Percentiles rank a stretch among this genome's conserved stretches.
Evolutionary conservation across 2,113 vertebrate genomes (phyloP).

Genomic region (Plotosus lineatus): DNA sequence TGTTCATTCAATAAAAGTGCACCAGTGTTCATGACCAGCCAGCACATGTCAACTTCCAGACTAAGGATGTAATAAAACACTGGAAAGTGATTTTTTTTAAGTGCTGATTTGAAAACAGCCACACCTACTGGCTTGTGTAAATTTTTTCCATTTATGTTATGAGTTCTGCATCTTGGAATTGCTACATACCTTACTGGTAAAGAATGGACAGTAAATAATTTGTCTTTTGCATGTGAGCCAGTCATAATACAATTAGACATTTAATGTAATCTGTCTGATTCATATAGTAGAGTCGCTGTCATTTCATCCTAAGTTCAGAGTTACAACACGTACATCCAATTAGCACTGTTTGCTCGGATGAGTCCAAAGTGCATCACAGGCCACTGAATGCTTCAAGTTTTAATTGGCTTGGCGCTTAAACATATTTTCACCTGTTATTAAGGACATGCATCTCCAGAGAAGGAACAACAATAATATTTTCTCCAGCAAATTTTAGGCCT

Average conservation of each 20-base stretch:
- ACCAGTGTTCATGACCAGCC: conserved; percentile 25
- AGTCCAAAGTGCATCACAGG: conserved; percentile 26
- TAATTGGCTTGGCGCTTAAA: conserved; percentile 51
- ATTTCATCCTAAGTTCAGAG: not conserved
- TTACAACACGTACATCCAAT: conserved; percentile 23
- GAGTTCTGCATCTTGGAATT: not conserved
- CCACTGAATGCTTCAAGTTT: conserved; percentile 42
- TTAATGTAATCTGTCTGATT: conserved; percentile 5
- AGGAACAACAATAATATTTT: conserved; percentile 40
- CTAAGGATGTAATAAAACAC: conserved; percentile 41
- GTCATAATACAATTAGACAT: not conserved
- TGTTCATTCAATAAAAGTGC: conserved; percentile 61
- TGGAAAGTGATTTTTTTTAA: conserved; percentile 14
- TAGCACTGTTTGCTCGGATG: conserved; percentile 32
- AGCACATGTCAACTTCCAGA: conserved; percentile 22
- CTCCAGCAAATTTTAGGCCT: not conserved
- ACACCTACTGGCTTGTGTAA: not conserved
- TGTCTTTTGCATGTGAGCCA: not conserved
- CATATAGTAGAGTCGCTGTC: not conserved
- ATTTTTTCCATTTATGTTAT: not conserved
- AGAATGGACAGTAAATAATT: not conserved
- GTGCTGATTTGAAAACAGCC: conserved; percentile 8
- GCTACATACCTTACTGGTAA: not conserved
- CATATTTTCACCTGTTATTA: conserved; percentile 54
- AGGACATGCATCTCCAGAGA: conserved; percentile 42